Percentiles rank a stretch among this genome's conserved stretches.
These are phyloP conservation scores for Drosophila kuntzei DNA, from an alignment of 2,888 invertebrate genomes.

Conservation along the genomic window DNA sequence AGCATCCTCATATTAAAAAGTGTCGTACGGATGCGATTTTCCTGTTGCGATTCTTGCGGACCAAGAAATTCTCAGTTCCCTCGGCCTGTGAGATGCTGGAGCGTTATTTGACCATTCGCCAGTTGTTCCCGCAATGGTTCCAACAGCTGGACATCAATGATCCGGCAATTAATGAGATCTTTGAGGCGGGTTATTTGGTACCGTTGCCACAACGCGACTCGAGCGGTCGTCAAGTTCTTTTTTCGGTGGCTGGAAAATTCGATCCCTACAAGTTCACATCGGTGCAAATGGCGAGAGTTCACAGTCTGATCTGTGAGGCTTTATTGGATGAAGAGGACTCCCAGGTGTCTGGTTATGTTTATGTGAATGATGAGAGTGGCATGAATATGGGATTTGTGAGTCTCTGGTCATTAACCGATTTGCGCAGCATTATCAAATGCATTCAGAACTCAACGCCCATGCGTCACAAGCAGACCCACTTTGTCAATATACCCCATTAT, in stretches of 20 bases:
- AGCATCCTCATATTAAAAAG: conserved; percentile 92
- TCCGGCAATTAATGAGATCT: conserved; percentile 91
- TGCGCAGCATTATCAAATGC: conserved; percentile 89
- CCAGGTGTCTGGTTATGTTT: conserved; percentile 93
- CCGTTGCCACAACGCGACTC: conserved; percentile 91
- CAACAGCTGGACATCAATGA: conserved; percentile 92
- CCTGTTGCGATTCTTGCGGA: conserved; percentile 92
- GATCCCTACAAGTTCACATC: conserved; percentile 92
- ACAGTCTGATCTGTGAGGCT: conserved; percentile 93
- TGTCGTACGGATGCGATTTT: conserved; percentile 94
- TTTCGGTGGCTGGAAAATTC: conserved; percentile 92
- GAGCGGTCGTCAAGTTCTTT: conserved; percentile 91
- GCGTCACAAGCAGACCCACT: conserved; percentile 95
- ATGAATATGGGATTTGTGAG: conserved; percentile 94
- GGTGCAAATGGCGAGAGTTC: conserved; percentile 93
- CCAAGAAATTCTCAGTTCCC: conserved; percentile 94
- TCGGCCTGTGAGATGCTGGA: conserved; percentile 95
- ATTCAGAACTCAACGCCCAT: conserved; percentile 93
- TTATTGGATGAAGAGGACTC: conserved; percentile 94
- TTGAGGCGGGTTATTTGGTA: conserved; percentile 92
- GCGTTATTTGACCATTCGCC: conserved; percentile 93
- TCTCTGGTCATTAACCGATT: conserved; percentile 92
- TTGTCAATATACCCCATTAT: conserved; percentile 93
- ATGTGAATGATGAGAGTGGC: conserved; percentile 93
- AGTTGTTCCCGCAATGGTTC: conserved; percentile 95